Base-by-base conservation (phyloP, 2,113 vertebrate genomes). In the Leptodactylus fuscus region DNA sequence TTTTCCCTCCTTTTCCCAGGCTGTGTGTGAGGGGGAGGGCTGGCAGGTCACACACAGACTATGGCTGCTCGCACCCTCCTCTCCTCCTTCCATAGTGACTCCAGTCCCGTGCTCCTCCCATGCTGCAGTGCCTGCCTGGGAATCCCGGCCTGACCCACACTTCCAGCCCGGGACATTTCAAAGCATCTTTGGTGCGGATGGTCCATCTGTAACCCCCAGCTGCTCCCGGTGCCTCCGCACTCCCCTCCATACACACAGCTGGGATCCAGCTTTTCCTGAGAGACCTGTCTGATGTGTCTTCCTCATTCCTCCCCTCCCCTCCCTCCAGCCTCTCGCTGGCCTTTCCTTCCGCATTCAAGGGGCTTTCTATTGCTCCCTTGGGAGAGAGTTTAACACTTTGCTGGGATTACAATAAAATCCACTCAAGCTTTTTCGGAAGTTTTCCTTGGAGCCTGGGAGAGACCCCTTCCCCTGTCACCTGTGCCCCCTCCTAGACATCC, bases 101-200 rank as follows among this genome's bases (percentile, higher is more conserved):
- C 81, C 51, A 41, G 48, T 51, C 9, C 51, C 11, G 2, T 18
- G 69, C 67, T 74, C 76, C 76, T 79, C 76, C 81, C 70, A 27
- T 82, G 41, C 81, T 83, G 81, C 81, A 75, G 81, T 71, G 83
- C 48, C 83, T 85, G 75, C 76, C 83, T 85, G 83, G 83, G 83
- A 85, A 80, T 71, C 83, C 60, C 83, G 76, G 83, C 83, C 84
- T 81, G 49, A 81, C 12, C 48, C 65, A 36, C 67, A 86, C 84
- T 86, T 73, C 49, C 3, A 46, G 53, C 48, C 84, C 76, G 77
- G 76, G 77, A 80, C 77, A 22, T 73, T 73, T 44, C 55, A 48
- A 71, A 81, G 83, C 76, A 44, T 38, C 4, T 58, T 6, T 44
- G 48, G n/a, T 8, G 16, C 44, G 49, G 20, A 53, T 5, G 32